These are phyloP conservation scores for Martes martes DNA, from an alignment of 2,113 vertebrate genomes.

Conservation along the genomic window DNA sequence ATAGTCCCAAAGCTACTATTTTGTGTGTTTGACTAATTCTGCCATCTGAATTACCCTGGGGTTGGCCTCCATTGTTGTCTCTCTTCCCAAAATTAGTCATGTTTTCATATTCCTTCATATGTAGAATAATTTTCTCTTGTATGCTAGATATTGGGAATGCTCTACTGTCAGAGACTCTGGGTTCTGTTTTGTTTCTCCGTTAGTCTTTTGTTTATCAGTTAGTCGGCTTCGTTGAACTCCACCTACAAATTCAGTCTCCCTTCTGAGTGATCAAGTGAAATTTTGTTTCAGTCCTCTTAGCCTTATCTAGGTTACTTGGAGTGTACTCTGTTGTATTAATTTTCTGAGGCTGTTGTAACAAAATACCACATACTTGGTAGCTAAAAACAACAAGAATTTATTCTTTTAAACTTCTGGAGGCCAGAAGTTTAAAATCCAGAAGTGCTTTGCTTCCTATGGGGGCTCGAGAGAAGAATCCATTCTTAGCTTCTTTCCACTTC, in stretches of 20 bases:
- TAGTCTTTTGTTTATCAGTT: background rate
- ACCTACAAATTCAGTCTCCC: background rate
- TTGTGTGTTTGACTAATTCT: background rate
- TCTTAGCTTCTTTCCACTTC: background rate
- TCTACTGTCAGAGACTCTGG: background rate
- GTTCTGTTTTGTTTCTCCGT: background rate
- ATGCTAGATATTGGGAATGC: background rate
- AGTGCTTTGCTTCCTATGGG: background rate
- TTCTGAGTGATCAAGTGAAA: background rate
- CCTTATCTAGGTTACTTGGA: background rate
- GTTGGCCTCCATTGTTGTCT: background rate
- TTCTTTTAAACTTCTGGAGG: background rate
- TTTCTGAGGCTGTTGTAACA: background rate
- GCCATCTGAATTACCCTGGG: background rate
- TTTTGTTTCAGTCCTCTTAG: background rate
- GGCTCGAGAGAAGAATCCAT: background rate
- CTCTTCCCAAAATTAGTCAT: background rate
- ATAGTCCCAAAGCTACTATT: background rate
- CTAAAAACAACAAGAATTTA: background rate
- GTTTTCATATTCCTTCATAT: background rate
- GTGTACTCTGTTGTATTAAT: background rate
- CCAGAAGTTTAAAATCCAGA: background rate
- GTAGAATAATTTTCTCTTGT: background rate
- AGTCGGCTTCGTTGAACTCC: background rate
- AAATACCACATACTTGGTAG: background rate